Conservation (phyloP, 2,888 invertebrate species). For the Oasisia sp. region DNA sequence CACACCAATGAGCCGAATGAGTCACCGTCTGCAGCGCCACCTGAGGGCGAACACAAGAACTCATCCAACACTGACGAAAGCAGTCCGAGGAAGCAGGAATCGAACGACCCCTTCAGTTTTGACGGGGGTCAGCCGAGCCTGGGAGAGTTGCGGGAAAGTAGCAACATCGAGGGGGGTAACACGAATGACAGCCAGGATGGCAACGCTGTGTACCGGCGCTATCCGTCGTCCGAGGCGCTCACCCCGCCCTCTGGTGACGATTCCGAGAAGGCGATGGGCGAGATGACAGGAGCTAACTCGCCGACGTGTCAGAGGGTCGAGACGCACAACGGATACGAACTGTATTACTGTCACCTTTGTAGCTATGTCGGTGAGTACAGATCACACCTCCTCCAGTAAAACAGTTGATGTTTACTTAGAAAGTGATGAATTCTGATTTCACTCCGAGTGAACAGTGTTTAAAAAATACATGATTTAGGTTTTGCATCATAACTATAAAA, state of each 20-base stretch:
- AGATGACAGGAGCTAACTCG: background rate
- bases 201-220: background rate
- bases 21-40: background rate
- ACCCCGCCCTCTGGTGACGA: constrained; percentile 1
- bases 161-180: background rate
- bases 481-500: background rate
- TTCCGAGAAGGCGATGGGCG: background rate
- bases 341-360: constrained; percentile 70
- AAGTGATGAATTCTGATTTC: background rate
- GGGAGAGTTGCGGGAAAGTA: background rate
- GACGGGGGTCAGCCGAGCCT: background rate
- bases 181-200: background rate
- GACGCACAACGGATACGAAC: constrained; percentile 37
- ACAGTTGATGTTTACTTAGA: too few species aligned
- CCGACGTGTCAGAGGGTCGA: background rate
- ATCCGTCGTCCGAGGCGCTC: background rate
- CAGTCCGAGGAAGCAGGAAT: background rate
- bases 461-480: background rate
- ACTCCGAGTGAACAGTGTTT: background rate
- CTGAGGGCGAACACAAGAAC: background rate
- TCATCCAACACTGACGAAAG: background rate
- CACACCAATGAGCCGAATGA: background rate
- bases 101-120: background rate
- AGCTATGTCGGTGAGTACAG: constrained; percentile 63
- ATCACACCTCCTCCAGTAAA: background rate